Percentiles rank a stretch among this genome's conserved stretches.
Conservation (phyloP, 2,797 vertebrate genomes). For the Cuculus canorus region DNA sequence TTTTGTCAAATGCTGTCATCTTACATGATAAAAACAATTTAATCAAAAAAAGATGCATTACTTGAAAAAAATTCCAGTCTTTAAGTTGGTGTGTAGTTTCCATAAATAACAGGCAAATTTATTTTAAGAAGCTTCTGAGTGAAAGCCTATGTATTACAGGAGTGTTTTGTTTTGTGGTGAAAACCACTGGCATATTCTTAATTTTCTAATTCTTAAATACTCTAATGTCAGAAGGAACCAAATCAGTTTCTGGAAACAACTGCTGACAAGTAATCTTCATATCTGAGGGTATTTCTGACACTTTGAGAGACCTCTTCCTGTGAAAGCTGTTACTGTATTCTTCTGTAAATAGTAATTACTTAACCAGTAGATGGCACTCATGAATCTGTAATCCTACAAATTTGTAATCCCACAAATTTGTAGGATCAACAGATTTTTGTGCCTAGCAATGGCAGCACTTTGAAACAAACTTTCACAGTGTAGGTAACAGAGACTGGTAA, state of each 20-base stretch:
- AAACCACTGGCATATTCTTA: neutral
- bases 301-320: neutral
- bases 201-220: neutral
- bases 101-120: neutral
- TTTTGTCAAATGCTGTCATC: neutral
- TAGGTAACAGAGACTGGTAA: neutral
- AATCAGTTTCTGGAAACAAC: neutral
- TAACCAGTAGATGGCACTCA: conserved; percentile 51
- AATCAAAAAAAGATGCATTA: neutral
- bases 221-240: neutral
- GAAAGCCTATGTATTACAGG: neutral
- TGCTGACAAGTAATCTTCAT: neutral
- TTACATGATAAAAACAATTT: neutral
- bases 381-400: neutral
- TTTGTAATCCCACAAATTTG: neutral
- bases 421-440: neutral
- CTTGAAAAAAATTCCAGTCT: neutral
- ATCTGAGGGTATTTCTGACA: neutral
- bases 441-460: neutral
- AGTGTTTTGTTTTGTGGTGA: neutral
- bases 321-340: neutral
- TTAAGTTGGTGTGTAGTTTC: neutral
- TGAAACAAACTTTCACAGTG: neutral
- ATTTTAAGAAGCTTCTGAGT: neutral
- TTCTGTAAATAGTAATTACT: neutral